These are phyloP conservation scores for Ostrea denselamellosa DNA, from an alignment of 1,140 invertebrate genomes.

Conservation along the genomic window DNA sequence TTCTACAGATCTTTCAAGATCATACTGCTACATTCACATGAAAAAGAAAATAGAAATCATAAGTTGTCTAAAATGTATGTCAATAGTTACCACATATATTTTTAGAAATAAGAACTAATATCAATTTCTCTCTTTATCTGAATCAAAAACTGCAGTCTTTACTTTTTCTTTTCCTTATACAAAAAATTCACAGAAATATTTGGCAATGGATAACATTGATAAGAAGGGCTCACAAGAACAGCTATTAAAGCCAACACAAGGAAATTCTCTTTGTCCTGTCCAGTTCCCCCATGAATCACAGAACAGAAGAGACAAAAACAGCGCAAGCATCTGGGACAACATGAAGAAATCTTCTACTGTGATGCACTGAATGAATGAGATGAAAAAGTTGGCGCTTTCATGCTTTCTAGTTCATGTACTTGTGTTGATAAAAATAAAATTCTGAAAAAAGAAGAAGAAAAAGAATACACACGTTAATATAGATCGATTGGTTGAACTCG, in stretches of 20 bases:
- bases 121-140: neutral
- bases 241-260: neutral
- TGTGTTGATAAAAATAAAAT: constrained; percentile 55
- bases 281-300: neutral
- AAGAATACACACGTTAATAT: constrained; percentile 17
- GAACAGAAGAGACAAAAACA: neutral
- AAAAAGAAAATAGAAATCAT: neutral
- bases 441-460: constrained; percentile 47
- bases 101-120: neutral
- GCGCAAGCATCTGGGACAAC: constrained; percentile 27
- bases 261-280: neutral
- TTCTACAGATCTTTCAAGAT: constrained; percentile 8
- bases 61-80: neutral
- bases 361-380: constrained; percentile 36
- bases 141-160: neutral
- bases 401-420: constrained; percentile 54
- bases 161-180: neutral
- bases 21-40: neutral
- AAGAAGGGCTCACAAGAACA: neutral
- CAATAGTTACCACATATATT: neutral
- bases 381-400: constrained; percentile 54
- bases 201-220: neutral
- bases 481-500: neutral
- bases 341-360: constrained; percentile 21
- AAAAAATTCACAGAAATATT: neutral